A percentile compares a stretch with the other conserved stretches of the same genome.
Conservation (phyloP, 1,140 invertebrate species). For the Trichogramma pretiosum region DNA sequence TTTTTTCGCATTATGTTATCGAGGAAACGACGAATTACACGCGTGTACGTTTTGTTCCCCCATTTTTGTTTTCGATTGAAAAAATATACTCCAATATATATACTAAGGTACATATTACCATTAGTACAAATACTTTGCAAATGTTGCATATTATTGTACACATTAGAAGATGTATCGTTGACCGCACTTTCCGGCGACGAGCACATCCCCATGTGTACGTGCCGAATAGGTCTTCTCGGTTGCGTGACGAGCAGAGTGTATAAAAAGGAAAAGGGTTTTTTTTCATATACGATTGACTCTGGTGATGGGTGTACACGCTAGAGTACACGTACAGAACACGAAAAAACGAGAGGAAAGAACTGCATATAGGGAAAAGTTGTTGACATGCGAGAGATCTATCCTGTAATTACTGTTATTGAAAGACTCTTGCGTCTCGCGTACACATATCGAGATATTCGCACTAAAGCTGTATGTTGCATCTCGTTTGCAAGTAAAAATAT, state of each 20-base stretch:
- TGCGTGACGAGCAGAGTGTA: neutral
- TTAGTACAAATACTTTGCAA: neutral
- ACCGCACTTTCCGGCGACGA: neutral
- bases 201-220: neutral
- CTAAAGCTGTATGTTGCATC: neutral
- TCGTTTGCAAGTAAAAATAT: neutral
- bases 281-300: neutral
- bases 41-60: neutral
- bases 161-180: neutral
- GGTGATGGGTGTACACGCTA: neutral
- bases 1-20: too few relatives aligned
- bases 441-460: neutral
- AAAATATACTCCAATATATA: neutral
- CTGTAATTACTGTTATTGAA: conserved; percentile 16
- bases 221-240: neutral
- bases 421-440: neutral
- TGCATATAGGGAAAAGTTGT: conserved; percentile 8
- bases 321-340: neutral
- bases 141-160: neutral
- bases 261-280: neutral
- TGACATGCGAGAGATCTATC: conserved; percentile 20
- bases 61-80: too few relatives aligned
- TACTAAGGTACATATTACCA: neutral
- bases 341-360: neutral
- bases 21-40: conserved; percentile 8